phyloP scores from a whole-genome alignment of 37 sponge, comb jelly and placozoan species.

The Chondrosia reniformis region DNA sequence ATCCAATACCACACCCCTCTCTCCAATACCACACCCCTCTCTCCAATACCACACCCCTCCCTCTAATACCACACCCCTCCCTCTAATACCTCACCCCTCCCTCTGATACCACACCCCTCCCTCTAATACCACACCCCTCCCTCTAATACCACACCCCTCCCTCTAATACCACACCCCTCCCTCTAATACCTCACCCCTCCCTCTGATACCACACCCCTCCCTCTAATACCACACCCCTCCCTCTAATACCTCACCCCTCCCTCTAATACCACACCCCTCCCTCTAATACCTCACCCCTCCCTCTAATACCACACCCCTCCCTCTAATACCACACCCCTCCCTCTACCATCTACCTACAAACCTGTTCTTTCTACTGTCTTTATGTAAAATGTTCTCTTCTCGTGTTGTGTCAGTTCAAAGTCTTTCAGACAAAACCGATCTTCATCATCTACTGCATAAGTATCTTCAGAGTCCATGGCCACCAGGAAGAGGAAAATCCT shows the following conservation, averaged over 20 bases:
- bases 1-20: background rate
- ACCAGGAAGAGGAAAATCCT: slow-evolving; percentile 35
- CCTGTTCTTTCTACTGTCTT: slow-evolving; percentile 12
- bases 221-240: background rate
- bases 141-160: background rate
- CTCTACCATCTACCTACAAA: background rate
- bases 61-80: background rate
- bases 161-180: background rate
- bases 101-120: background rate
- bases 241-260: background rate
- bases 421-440: slow-evolving; percentile 13
- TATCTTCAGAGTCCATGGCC: slow-evolving; percentile 30
- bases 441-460: slow-evolving; percentile 37
- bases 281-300: background rate
- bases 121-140: background rate
- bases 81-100: background rate
- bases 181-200: background rate
- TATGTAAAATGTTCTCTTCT: background rate
- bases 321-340: background rate
- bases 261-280: background rate
- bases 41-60: background rate
- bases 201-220: background rate
- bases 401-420: slow-evolving; percentile 21
- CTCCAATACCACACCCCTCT: background rate
- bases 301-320: background rate